A percentile compares a stretch with the other conserved stretches of the same genome.
Evolutionary conservation across 2,888 invertebrate species (phyloP).

Genomic region (Drosophila tripunctata): DNA sequence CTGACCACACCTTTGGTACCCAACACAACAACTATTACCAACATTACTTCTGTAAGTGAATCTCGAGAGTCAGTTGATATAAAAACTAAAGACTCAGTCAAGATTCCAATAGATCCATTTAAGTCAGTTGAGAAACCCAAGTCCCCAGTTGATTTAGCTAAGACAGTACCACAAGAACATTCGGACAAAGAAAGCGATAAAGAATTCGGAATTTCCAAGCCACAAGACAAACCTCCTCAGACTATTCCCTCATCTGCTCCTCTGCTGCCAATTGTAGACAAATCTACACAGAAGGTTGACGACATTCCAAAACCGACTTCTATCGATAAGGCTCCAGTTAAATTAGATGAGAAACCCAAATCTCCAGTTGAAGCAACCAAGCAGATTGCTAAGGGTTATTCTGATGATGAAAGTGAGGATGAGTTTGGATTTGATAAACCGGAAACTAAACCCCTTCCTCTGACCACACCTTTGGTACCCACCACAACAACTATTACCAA

Average conservation of each 20-base stretch:
- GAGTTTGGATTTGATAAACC: background rate
- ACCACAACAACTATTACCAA: no score
- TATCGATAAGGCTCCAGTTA: background rate
- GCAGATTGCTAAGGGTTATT: background rate
- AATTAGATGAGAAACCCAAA: constrained; percentile 5
- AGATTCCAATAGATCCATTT: no score
- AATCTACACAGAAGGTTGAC: constrained; percentile 3
- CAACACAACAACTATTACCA: background rate
- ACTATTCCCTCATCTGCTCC: background rate
- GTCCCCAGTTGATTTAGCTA: constrained; percentile 13
- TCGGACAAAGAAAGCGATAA: constrained; percentile 4
- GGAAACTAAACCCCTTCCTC: background rate
- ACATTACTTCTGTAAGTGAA: background rate
- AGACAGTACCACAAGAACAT: constrained; percentile 6
- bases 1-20: no score
- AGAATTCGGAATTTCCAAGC: constrained; percentile 1
- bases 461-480: background rate
- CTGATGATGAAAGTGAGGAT: background rate
- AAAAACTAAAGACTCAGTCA: background rate
- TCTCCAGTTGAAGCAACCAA: constrained; percentile 4
- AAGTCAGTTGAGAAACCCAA: constrained; percentile 2
- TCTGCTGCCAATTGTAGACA: background rate
- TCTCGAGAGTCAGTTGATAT: no score
- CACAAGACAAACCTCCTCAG: background rate
- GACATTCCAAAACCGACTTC: constrained; percentile 1